Evolutionary conservation across 1,140 invertebrate genomes (phyloP).

Genomic region (Microplitis mediator): DNA sequence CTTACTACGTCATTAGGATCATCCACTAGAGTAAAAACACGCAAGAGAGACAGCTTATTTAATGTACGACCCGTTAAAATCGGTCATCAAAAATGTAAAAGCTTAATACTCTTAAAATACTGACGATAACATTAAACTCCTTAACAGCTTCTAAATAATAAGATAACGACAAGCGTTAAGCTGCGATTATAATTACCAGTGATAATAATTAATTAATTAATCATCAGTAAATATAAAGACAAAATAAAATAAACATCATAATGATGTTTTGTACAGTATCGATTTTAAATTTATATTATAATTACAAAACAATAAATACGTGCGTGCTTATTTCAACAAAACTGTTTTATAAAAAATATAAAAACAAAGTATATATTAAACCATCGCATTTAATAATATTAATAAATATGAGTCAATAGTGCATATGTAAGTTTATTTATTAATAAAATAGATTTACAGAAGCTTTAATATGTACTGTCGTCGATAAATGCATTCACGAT

Average conservation of each 20-base stretch:
- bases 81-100: background rate
- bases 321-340: background rate
- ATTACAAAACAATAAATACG: background rate
- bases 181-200: background rate
- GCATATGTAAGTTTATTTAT: slow-evolving; percentile 9
- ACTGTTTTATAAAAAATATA: background rate
- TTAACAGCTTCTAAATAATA: no score
- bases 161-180: no score
- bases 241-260: background rate
- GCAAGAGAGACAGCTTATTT: background rate
- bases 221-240: background rate
- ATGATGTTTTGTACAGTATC: no score
- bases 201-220: background rate
- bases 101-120: background rate
- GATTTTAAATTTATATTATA: no score
- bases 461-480: slow-evolving; percentile 25
- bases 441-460: slow-evolving; percentile 15
- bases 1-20: background rate
- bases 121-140: no score
- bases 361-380: background rate
- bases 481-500: slow-evolving; percentile 2
- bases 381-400: background rate
- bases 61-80: background rate
- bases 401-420: slow-evolving; percentile 7
- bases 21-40: background rate